Conservation (phyloP, 2,797 vertebrate species). For the Todus mexicanus region DNA sequence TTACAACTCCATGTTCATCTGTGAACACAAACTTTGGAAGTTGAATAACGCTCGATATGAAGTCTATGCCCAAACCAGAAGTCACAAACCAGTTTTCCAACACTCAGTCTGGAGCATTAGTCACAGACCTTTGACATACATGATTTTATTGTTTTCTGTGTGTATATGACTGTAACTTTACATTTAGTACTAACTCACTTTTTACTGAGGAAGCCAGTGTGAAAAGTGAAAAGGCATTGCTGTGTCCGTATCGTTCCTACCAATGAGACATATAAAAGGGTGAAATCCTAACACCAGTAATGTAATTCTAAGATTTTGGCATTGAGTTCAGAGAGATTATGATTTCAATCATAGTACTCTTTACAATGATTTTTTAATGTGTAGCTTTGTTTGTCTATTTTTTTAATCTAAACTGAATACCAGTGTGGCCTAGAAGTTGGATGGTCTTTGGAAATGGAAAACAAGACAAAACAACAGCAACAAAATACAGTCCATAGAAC, state of each 20-base stretch:
- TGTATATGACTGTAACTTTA: background rate
- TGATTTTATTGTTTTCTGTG: background rate
- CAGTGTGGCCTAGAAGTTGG: background rate
- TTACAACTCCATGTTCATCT: background rate
- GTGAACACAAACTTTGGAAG: background rate
- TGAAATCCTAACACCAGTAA: background rate
- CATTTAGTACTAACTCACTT: background rate
- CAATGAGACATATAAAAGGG: background rate
- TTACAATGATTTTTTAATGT: background rate
- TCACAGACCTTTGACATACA: background rate
- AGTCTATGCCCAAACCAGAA: background rate
- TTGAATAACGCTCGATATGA: background rate
- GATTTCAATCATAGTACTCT: background rate
- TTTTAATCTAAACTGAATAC: background rate
- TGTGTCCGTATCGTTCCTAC: background rate
- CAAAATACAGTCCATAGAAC: background rate
- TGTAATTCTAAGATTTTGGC: background rate
- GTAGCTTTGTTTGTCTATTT: background rate
- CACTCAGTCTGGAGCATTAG: rapidly evolving
- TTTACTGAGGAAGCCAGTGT: background rate
- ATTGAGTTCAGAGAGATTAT: background rate
- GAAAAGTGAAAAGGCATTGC: background rate
- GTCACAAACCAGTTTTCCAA: background rate
- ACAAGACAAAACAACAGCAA: background rate
- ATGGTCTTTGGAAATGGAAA: background rate